Base-by-base conservation (phyloP, 2,888 invertebrate genomes). In the Parthenolecanium corni region DNA sequence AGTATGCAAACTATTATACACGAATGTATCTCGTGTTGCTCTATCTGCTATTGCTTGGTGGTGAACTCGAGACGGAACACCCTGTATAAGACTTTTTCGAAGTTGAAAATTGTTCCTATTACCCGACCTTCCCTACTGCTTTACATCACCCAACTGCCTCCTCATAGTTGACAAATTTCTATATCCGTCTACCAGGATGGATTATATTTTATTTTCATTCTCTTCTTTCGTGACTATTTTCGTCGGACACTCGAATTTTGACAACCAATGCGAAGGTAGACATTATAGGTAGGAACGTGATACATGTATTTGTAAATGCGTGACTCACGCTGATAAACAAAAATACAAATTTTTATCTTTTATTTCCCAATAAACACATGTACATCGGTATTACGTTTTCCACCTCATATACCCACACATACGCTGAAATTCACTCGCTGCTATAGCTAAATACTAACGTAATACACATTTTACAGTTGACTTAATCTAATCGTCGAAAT, bases 291-390 rank as follows among this genome's bases (percentile, higher is more conserved):
- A 57, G 24, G 57, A 57, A 57, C 57, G 57, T 57, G 57, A 57
- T 57, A 57, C 57, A 57, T 57, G 57, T 57, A 46, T 57, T 57
- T 57, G 57, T 46, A 57, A 57, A 57, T 46, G 61, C 61, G 61
- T 61, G 61, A 61, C 49, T 61, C 61, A 61, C 61, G 61, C 61
- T 61, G 61, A 61, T 61, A 61, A 61, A 61, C 49, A 49, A 61
- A n/a, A 61, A 61, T 61, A 61, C 47, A 61, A n/a, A 61, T 49
- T 61, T 47, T 61, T 61, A 61, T 61, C 61, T 61, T 31, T 61
- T 49, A 61, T 61, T 61, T 61, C 61, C 61, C 61, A 61, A 61
- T 61, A 49, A 61, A 61, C 49, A 51, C 61, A 61, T 61, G 61
- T 61, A 61, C 38, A 49, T 23, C 38, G 31, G 47, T 49, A 21